Evolutionary conservation across 2,797 vertebrate species (phyloP).

Genomic region (Gadopsis marmoratus): DNA sequence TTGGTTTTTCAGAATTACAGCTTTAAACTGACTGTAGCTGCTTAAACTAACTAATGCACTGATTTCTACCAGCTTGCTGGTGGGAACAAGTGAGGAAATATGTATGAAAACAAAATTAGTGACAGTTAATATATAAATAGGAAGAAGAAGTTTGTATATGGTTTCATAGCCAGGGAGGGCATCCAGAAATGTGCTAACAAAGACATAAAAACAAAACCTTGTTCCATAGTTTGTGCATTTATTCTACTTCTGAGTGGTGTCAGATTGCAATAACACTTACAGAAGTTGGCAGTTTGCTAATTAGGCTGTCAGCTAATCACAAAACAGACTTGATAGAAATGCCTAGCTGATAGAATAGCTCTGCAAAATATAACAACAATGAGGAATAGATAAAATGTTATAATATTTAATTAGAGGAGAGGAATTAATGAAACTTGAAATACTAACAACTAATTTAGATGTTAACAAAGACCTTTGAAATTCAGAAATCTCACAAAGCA

Average conservation of each 20-base stretch:
- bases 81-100: conserved; percentile 1
- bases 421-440: conserved; percentile 5
- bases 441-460: conserved; percentile 15
- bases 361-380: conserved; percentile 1
- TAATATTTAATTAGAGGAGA: neutral
- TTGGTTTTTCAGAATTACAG: neutral
- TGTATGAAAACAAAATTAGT: neutral
- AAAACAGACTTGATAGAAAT: conserved; percentile 31
- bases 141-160: neutral
- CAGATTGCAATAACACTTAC: conserved; percentile 45
- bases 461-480: conserved; percentile 31
- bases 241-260: conserved; percentile 40
- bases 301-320: conserved; percentile 42
- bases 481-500: conserved; percentile 41
- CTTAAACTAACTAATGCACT: conserved; percentile 11
- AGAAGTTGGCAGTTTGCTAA: conserved; percentile 50
- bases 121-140: conserved; percentile 1
- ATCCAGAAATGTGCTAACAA: conserved; percentile 23
- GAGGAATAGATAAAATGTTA: neutral
- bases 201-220: conserved; percentile 13
- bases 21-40: conserved; percentile 20
- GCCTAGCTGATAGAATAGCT: conserved; percentile 5
- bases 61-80: conserved; percentile 18
- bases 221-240: neutral
- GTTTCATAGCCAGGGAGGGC: neutral